These are phyloP conservation scores for Habrosyne pyritoides DNA, from an alignment of 2,888 invertebrate genomes.

Conservation along the genomic window DNA sequence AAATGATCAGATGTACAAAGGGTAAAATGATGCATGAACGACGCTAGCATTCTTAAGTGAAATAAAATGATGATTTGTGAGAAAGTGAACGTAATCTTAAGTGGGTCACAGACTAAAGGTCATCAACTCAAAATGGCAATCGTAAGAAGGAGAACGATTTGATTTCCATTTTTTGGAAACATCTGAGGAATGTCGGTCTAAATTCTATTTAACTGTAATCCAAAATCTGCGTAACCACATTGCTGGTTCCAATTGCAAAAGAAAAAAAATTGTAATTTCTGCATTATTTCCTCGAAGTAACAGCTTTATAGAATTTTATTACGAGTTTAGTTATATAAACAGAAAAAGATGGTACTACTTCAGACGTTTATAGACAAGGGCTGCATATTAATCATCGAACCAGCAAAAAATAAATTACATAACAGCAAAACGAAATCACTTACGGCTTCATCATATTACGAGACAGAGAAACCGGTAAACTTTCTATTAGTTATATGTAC, in stretches of 20 bases:
- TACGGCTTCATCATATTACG: neutral
- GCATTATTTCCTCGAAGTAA: neutral
- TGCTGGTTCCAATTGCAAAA: too few species aligned
- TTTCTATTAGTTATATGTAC: neutral
- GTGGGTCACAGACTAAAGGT: slow-evolving; percentile 26
- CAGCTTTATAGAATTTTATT: neutral
- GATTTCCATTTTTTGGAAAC: slow-evolving; percentile 22
- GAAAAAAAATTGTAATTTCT: too few species aligned
- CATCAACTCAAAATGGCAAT: slow-evolving; percentile 21
- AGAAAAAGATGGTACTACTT: neutral
- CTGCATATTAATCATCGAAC: neutral
- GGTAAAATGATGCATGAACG: slow-evolving; percentile 26
- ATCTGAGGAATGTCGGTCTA: neutral
- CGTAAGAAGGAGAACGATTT: slow-evolving; percentile 24
- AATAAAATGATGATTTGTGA: slow-evolving; percentile 28
- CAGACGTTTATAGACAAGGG: neutral
- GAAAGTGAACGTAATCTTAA: slow-evolving; percentile 25
- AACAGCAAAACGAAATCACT: neutral
- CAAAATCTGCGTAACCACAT: too few species aligned
- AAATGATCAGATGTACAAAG: slow-evolving; percentile 14
- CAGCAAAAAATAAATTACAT: neutral
- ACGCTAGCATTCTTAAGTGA: slow-evolving; percentile 30
- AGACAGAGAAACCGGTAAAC: neutral
- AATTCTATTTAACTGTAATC: neutral
- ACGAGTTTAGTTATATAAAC: neutral